phyloP scores from a whole-genome alignment of 2,113 vertebrate species.

The Myiopsitta monachus region DNA sequence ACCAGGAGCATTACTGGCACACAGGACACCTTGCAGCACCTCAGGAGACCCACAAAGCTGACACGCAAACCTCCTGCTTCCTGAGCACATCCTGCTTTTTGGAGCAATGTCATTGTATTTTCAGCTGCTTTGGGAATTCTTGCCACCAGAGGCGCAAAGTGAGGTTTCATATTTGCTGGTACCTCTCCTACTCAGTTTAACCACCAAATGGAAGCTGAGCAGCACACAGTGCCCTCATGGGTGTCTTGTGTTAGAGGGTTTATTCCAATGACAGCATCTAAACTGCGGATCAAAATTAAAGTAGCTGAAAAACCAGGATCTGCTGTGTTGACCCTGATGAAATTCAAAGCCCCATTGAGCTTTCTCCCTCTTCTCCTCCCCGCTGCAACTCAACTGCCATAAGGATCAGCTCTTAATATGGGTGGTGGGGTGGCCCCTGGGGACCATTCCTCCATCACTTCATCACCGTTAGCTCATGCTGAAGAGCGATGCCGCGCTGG shows the following conservation, averaged over 20 bases:
- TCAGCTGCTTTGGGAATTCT: neutral
- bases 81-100: neutral
- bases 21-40: accelerated
- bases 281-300: accelerated
- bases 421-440: accelerated
- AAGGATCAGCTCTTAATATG: accelerated
- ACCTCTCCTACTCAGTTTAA: neutral
- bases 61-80: neutral
- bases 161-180: neutral
- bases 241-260: accelerated
- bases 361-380: neutral
- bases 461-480: accelerated
- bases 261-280: neutral
- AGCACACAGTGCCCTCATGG: accelerated
- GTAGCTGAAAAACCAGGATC: accelerated
- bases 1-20: accelerated
- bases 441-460: accelerated
- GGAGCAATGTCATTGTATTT: neutral
- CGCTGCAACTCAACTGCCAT: accelerated
- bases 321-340: neutral
- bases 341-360: accelerated
- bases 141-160: neutral
- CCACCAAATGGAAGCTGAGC: accelerated
- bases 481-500: accelerated
- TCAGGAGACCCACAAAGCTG: neutral